Conservation (phyloP, 1,140 invertebrate species). For the Phymastichus coffea region DNA sequence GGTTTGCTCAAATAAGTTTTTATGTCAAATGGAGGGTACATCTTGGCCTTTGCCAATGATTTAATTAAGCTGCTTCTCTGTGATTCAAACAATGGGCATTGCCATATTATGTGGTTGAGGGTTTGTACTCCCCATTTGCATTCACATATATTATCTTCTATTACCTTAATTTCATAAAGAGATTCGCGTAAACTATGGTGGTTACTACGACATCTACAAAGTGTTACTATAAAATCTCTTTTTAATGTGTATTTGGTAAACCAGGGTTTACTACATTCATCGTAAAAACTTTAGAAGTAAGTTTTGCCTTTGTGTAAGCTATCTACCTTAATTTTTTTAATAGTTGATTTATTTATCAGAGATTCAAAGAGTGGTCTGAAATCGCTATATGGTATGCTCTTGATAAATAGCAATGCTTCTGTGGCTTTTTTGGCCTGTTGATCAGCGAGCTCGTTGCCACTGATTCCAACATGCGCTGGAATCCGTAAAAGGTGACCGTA, state of each 20-base stretch:
- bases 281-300: neutral
- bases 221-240: neutral
- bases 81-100: neutral
- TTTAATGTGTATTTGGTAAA: neutral
- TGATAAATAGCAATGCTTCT: too few relatives aligned
- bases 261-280: too few relatives aligned
- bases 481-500: too few relatives aligned
- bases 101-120: neutral
- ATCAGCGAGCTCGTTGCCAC: too few relatives aligned
- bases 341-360: neutral
- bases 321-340: neutral
- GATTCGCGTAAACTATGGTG: too few relatives aligned
- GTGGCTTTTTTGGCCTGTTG: too few relatives aligned
- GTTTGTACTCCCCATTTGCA: neutral
- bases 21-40: neutral
- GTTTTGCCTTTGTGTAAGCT: neutral
- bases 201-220: too few relatives aligned
- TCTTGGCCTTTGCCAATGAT: neutral
- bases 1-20: neutral
- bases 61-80: neutral
- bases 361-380: too few relatives aligned
- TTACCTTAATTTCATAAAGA: too few relatives aligned
- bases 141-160: too few relatives aligned
- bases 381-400: too few relatives aligned
- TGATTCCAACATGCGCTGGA: too few relatives aligned